Base-by-base conservation (phyloP, 1,140 invertebrate species). In the Apis laboriosa region DNA sequence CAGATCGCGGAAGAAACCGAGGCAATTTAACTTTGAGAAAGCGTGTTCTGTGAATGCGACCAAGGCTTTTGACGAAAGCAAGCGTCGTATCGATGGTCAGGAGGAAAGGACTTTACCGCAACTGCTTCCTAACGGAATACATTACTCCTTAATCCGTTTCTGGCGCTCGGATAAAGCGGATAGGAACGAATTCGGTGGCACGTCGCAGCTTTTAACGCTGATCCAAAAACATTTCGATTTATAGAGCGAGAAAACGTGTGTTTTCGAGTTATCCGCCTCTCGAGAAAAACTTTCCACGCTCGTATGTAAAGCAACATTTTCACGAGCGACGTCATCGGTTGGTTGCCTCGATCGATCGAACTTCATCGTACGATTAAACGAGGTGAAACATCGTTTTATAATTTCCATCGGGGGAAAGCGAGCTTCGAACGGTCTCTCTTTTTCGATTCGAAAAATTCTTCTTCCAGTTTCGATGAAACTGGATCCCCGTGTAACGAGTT, bases 41-140 rank as follows among this genome's bases (percentile, higher is more conserved):
- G 53, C 21, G 71, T 34, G 60, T 15, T 9, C 55, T 9, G 15
- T 12, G 28, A 34, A 4, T 12, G 11, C 0, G 21, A 24, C 7
- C 24, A 51, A 86, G 63, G 55, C 80, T 86, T 87, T 80, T 74
- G 85, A 87, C 72, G 76, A 76, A 71, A 68, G 74, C 71, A 60
- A 70, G 68, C 34, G 58, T 43, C 70, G 51, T 72, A 49, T 53
- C 24, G 53, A 5, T 43, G 34, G 74, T 15, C 66, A 80, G 15
- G n/a, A 66, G 19, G 68, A 68, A 71, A 77, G 34, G 63, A 67
- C 15, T 51, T 58, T 49, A 53, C 55, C 70, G 60, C n/a, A 24
- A n/a, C 53, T 53, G 28, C 75, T 17, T 1, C 78, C 84, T 78
- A 84, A 86, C 86, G 77, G 86, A 87, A 87, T 87, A 86, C 81